These are phyloP conservation scores for Acleris holmiana DNA, from an alignment of 2,888 invertebrate species.

Conservation along the genomic window DNA sequence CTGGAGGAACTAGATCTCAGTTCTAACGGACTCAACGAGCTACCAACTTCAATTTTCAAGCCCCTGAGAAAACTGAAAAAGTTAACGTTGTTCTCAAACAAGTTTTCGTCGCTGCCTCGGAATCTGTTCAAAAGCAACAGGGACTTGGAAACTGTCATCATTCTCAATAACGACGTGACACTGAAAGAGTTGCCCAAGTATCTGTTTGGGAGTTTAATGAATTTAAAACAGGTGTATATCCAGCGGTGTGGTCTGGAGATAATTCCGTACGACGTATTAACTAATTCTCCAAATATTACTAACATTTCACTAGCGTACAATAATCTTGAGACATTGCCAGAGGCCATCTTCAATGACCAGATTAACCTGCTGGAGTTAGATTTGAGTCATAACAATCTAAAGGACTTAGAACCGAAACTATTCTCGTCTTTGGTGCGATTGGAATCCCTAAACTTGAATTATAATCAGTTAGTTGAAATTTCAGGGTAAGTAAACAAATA, in stretches of 20 bases:
- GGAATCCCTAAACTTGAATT: constrained; percentile 84
- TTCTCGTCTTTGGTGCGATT: constrained; percentile 84
- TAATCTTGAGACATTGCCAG: constrained; percentile 82
- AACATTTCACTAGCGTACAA: constrained; percentile 87
- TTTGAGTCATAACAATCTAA: constrained; percentile 87
- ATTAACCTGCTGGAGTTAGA: constrained; percentile 85
- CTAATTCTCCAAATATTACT: constrained; percentile 82
- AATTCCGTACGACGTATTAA: constrained; percentile 86
- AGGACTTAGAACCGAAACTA: constrained; percentile 82
- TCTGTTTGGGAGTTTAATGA: constrained; percentile 85
- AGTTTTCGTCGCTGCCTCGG: constrained; percentile 85
- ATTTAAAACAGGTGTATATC: constrained; percentile 83
- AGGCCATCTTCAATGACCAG: constrained; percentile 86
- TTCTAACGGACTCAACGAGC: constrained; percentile 85
- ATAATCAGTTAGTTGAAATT: constrained; percentile 86
- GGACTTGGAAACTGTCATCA: constrained; percentile 79
- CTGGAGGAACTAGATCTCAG: constrained; percentile 88
- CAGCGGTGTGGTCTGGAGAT: constrained; percentile 81
- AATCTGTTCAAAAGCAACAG: constrained; percentile 84
- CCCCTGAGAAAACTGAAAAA: constrained; percentile 85
- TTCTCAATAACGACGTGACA: constrained; percentile 84
- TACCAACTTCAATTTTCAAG: constrained; percentile 86
- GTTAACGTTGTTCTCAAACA: constrained; percentile 88
- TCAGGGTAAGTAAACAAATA: constrained; percentile 73
- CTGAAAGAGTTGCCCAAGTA: constrained; percentile 83